A percentile compares a stretch with the other conserved stretches of the same genome.
phyloP scores from a whole-genome alignment of 2,797 vertebrate genomes.

The Helostoma temminkii region DNA sequence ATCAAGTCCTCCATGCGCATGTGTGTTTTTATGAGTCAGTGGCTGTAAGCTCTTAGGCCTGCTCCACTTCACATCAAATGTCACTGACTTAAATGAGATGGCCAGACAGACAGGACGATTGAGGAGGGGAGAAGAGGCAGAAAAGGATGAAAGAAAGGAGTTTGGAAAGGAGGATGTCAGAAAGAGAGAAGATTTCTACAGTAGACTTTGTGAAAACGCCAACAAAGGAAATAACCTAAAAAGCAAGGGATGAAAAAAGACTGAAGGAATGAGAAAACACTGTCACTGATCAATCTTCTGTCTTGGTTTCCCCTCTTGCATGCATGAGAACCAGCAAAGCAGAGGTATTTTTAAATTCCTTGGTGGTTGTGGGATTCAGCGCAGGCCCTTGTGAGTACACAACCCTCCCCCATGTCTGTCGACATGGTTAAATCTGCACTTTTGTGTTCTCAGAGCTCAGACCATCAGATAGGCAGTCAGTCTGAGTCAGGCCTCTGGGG shows the following conservation, averaged over 20 bases:
- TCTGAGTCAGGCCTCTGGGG: constrained; percentile 70
- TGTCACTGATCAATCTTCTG: constrained; percentile 65
- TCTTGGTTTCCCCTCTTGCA: constrained; percentile 30
- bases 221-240: constrained; percentile 19
- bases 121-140: constrained; percentile 7
- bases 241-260: constrained; percentile 9
- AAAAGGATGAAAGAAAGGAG: constrained; percentile 9
- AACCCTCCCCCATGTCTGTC: constrained; percentile 27
- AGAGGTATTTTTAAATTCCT: constrained; percentile 66
- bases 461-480: constrained; percentile 59
- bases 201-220: constrained; percentile 22
- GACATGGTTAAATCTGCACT: constrained; percentile 69
- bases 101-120: constrained; percentile 46
- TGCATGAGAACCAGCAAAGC: constrained; percentile 62
- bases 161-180: constrained; percentile 17
- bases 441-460: constrained; percentile 46
- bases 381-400: constrained; percentile 53
- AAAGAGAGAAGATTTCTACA: constrained; percentile 14
- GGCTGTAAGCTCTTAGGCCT: constrained; percentile 65
- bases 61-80: constrained; percentile 82
- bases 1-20: constrained; percentile 71
- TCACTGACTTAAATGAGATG: constrained; percentile 78
- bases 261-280: constrained; percentile 13
- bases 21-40: constrained; percentile 81
- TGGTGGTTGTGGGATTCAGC: constrained; percentile 58